A percentile compares a stretch with the other conserved stretches of the same genome.
Conservation (phyloP, 2,113 vertebrate genomes). For the Brachirus orientalis region DNA sequence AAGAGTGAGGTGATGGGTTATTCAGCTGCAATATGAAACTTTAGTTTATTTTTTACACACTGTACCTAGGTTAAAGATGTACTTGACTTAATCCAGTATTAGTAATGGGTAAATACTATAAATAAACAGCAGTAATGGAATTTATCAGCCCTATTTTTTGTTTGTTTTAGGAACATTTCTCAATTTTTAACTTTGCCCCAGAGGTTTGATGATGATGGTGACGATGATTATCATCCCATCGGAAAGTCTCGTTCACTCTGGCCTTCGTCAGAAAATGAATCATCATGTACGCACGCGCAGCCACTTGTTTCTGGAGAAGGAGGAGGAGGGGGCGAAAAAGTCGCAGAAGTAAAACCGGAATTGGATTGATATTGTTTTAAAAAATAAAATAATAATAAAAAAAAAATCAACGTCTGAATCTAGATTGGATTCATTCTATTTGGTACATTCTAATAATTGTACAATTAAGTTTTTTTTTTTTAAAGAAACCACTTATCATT, state of each 20-base stretch:
- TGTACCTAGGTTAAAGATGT: too few relatives aligned
- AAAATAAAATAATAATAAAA: conserved; percentile 8
- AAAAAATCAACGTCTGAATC: neutral
- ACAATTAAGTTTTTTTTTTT: too few relatives aligned
- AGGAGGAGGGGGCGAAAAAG: neutral
- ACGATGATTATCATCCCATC: conserved; percentile 23
- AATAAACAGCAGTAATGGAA: neutral
- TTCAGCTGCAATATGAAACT: too few relatives aligned
- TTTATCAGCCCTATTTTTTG: neutral
- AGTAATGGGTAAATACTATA: neutral
- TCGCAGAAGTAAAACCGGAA: conserved; percentile 18
- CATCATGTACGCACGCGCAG: conserved; percentile 67
- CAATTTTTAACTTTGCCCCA: too few relatives aligned
- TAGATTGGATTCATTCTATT: neutral
- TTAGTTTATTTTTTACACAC: too few relatives aligned
- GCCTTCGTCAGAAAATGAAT: conserved; percentile 34
- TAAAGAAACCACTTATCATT: too few relatives aligned
- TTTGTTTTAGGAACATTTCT: too few relatives aligned
- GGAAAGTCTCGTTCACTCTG: conserved; percentile 9
- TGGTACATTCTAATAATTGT: too few relatives aligned
- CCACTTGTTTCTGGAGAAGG: neutral
- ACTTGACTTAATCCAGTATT: neutral
- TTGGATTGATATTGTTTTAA: neutral
- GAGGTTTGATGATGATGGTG: neutral
- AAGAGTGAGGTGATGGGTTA: too few relatives aligned